A percentile compares a stretch with the other conserved stretches of the same genome.
Conservation (phyloP, 2,888 invertebrate genomes). For the Athalia cordata region DNA sequence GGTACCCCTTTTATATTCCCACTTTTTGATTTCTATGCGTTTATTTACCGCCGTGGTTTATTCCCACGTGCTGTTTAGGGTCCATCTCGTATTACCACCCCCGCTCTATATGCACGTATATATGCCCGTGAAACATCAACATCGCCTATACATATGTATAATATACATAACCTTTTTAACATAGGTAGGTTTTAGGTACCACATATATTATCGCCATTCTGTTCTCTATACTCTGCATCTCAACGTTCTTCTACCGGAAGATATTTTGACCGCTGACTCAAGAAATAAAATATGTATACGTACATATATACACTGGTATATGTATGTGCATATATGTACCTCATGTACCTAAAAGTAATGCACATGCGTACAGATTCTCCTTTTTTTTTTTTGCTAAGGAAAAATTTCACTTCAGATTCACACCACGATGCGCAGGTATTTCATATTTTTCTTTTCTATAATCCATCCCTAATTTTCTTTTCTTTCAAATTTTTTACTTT, state of each 20-base stretch:
- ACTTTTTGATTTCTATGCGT: slow-evolving; percentile 70
- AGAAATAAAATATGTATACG: no score
- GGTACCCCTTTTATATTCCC: slow-evolving; percentile 49
- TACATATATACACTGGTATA: no score
- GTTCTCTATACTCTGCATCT: background rate
- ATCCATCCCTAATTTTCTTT: slow-evolving; percentile 15
- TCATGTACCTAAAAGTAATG: no score
- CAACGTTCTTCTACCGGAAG: slow-evolving; percentile 57
- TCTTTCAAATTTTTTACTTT: background rate
- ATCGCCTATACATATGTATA: background rate
- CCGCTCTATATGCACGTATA: background rate
- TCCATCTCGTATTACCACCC: slow-evolving; percentile 60
- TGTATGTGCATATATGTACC: no score
- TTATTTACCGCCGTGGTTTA: slow-evolving; percentile 66
- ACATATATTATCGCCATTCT: slow-evolving; percentile 33
- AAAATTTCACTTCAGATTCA: background rate
- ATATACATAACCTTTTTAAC: slow-evolving; percentile 30
- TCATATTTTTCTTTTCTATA: slow-evolving; percentile 5
- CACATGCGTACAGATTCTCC: background rate
- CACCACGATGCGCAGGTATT: slow-evolving; percentile 10
- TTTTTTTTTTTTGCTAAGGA: background rate
- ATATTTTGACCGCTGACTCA: slow-evolving; percentile 66
- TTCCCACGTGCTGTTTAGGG: slow-evolving; percentile 68
- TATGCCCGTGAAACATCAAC: slow-evolving; percentile 28
- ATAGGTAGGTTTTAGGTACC: background rate